phyloP scores from a whole-genome alignment of 2,797 vertebrate species.

The Ataeniobius toweri region DNA sequence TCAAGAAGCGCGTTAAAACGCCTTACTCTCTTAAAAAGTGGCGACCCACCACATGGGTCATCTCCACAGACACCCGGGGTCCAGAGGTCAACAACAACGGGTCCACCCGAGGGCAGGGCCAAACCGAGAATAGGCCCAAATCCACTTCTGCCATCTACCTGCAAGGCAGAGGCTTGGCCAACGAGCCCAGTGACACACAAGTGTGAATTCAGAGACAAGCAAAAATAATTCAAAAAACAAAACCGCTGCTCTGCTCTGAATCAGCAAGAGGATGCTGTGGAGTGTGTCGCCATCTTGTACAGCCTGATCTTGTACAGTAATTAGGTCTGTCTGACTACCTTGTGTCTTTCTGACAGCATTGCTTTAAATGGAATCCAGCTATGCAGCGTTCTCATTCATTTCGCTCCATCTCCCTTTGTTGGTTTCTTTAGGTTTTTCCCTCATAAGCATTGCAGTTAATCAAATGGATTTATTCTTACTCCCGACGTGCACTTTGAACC shows the following conservation, averaged over 20 bases:
- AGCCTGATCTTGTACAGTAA: conserved; percentile 76
- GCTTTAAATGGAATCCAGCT: conserved; percentile 96
- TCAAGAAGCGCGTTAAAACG: conserved; percentile 98
- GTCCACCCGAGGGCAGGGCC: conserved; percentile 59
- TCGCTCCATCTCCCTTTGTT: conserved; percentile 67
- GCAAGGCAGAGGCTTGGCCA: conserved; percentile 84
- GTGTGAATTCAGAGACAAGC: conserved; percentile 81
- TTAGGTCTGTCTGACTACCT: conserved; percentile 61
- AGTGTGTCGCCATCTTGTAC: conserved; percentile 68
- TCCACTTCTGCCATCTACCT: conserved; percentile 92
- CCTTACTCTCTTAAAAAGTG: conserved; percentile 97
- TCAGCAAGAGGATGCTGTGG: conserved; percentile 68
- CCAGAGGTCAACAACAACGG: conserved; percentile 89
- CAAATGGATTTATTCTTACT: conserved; percentile 13
- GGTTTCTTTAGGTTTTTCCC: conserved; percentile 39
- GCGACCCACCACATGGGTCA: conserved; percentile 97
- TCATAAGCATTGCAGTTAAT: conserved; percentile 41
- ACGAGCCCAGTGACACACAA: conserved; percentile 86
- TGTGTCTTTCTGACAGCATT: conserved; percentile 82
- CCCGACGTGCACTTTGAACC: conserved; percentile 68
- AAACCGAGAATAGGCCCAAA: conserved; percentile 83
- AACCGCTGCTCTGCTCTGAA: conserved; percentile 46
- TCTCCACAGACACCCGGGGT: conserved; percentile 90
- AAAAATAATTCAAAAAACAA: not conserved
- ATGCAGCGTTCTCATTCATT: conserved; percentile 83